Conservation (phyloP, 2,888 invertebrate species). For the Drosophila paranaensis region DNA sequence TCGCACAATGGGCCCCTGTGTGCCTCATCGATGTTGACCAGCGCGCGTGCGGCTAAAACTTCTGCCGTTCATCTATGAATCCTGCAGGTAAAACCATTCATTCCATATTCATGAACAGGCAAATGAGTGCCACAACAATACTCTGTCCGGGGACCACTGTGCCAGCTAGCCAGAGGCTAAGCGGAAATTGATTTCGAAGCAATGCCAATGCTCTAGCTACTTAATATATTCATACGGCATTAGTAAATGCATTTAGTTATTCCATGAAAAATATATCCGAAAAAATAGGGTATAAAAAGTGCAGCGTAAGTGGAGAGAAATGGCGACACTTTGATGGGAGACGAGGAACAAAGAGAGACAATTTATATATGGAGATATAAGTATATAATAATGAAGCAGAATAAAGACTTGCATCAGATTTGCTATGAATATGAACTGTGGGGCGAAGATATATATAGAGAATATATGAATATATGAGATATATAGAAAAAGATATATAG, state of each 20-base stretch:
- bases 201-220: not conserved
- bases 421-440: too few relatives aligned
- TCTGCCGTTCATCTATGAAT: not conserved
- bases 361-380: too few relatives aligned
- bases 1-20: slow-evolving; percentile 24
- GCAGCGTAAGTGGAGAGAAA: not conserved
- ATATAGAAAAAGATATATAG: too few relatives aligned
- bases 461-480: too few relatives aligned
- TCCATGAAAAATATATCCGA: not conserved
- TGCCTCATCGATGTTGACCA: slow-evolving; percentile 48
- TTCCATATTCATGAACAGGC: slow-evolving; percentile 36
- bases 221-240: not conserved
- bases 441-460: too few relatives aligned
- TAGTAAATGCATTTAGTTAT: not conserved
- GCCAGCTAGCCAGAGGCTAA: not conserved
- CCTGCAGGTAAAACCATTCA: slow-evolving; percentile 23
- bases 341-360: too few relatives aligned
- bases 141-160: slow-evolving; percentile 6
- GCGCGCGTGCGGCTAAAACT: not conserved
- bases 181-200: slow-evolving; percentile 9
- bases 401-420: too few relatives aligned
- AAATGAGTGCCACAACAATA: slow-evolving; percentile 24
- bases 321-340: too few relatives aligned
- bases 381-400: too few relatives aligned
- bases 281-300: not conserved